Evolutionary conservation across 2,797 vertebrate genomes (phyloP).

Genomic region (Pseudotriccus pelzelni): DNA sequence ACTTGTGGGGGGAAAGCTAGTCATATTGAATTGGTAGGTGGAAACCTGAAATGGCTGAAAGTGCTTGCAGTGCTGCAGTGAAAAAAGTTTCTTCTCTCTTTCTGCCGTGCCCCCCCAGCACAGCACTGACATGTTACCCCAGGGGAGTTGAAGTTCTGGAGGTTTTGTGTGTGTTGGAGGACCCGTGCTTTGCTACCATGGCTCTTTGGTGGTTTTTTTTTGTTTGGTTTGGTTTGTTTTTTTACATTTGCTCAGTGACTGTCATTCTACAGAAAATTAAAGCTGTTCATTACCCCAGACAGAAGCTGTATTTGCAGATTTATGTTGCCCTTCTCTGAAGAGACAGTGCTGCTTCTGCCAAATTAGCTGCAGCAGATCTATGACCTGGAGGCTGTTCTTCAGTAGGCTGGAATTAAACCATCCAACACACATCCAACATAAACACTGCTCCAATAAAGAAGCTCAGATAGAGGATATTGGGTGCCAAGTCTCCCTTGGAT

Average conservation of each 20-base stretch:
- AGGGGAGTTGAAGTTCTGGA: background rate
- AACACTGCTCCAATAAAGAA: background rate
- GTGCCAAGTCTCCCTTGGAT: background rate
- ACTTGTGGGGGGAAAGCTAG: background rate
- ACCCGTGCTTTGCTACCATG: background rate
- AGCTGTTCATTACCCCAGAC: background rate
- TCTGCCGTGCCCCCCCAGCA: background rate
- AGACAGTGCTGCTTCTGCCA: slow-evolving; percentile 25
- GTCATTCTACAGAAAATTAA: background rate
- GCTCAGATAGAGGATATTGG: background rate
- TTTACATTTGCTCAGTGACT: background rate
- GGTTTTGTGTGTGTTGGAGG: background rate
- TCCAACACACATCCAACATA: background rate
- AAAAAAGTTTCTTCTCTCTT: background rate
- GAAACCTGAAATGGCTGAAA: background rate
- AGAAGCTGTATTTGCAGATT: slow-evolving; percentile 23
- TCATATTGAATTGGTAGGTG: background rate
- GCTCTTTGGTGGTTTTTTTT: background rate
- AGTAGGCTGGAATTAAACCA: slow-evolving; percentile 38
- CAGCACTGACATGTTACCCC: accelerated
- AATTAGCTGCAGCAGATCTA: slow-evolving; percentile 31
- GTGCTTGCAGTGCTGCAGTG: background rate
- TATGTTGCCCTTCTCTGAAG: slow-evolving; percentile 21
- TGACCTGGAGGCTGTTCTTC: slow-evolving; percentile 37
- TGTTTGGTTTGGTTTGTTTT: background rate